phyloP scores from a whole-genome alignment of 2,888 invertebrate genomes.

The Tanytarsus gracilentus region DNA sequence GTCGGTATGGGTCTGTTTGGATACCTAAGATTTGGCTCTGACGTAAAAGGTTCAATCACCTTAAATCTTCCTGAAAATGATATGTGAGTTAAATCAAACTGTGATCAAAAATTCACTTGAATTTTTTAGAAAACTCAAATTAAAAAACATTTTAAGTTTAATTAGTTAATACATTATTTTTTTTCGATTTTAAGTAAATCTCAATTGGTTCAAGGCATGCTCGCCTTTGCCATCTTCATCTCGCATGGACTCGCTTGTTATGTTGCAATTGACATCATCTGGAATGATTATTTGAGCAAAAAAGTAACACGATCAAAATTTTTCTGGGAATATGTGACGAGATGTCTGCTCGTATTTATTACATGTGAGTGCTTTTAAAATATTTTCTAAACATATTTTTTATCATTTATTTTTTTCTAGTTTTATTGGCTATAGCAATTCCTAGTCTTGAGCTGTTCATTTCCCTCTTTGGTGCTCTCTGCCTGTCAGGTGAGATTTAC shows the following conservation, averaged over 20 bases:
- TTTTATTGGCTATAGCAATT: conserved; percentile 72
- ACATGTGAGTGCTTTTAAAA: conserved; percentile 62
- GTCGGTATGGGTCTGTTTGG: conserved; percentile 80
- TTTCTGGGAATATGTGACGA: conserved; percentile 67
- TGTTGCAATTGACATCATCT: conserved; percentile 87
- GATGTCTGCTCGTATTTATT: conserved; percentile 65
- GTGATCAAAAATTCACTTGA: background rate
- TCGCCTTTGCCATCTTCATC: conserved; percentile 76
- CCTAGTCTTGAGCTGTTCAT: conserved; percentile 76
- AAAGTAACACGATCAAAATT: conserved; percentile 51
- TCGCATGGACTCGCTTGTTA: conserved; percentile 92
- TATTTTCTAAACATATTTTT: background rate
- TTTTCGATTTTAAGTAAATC: conserved; percentile 49
- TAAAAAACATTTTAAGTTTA: background rate
- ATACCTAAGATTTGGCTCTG: conserved; percentile 72
- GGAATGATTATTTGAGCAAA: conserved; percentile 66
- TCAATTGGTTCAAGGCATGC: conserved; percentile 60
- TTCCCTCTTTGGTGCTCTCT: conserved; percentile 79
- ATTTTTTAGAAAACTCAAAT: background rate
- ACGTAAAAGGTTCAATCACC: conserved; percentile 71
- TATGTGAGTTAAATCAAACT: conserved; percentile 45
- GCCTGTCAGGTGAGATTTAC: conserved; percentile 54
- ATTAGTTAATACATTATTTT: background rate
- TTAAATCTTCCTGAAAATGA: conserved; percentile 66
- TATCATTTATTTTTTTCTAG: conserved; percentile 43